These are phyloP conservation scores for Drosophila nr. medialis DNA, from an alignment of 2,888 invertebrate species.

Conservation along the genomic window DNA sequence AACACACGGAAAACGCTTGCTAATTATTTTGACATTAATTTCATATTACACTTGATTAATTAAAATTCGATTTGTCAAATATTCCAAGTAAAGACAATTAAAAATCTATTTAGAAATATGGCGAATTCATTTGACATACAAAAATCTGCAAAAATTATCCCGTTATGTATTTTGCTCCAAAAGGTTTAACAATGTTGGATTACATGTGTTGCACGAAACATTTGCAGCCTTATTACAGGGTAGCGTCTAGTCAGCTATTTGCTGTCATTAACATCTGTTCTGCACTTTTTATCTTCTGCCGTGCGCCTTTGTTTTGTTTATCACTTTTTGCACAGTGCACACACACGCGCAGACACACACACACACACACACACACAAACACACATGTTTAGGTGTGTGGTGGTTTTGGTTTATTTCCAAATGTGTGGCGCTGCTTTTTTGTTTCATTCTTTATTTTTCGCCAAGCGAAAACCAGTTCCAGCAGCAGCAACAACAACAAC, in stretches of 20 bases:
- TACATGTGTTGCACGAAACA: too few relatives aligned
- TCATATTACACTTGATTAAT: constrained; percentile 5
- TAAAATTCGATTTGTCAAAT: constrained; percentile 8
- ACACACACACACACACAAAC: background rate
- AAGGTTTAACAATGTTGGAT: background rate
- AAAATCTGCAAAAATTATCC: too few relatives aligned
- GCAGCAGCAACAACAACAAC: constrained; percentile 22
- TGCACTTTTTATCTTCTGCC: constrained; percentile 35
- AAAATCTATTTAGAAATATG: background rate
- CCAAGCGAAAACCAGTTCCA: constrained; percentile 76
- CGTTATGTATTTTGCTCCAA: background rate
- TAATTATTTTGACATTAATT: constrained; percentile 5
- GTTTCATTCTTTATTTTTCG: constrained; percentile 43
- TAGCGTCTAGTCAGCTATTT: background rate
- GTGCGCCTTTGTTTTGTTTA: constrained; percentile 59
- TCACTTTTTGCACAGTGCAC: constrained; percentile 54
- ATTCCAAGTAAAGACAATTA: background rate
- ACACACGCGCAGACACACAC: background rate
- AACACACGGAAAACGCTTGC: background rate
- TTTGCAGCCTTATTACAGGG: constrained; percentile 16
- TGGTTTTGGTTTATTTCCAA: constrained; percentile 64
- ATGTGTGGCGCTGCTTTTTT: constrained; percentile 48
- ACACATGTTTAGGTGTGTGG: constrained; percentile 8
- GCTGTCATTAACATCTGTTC: constrained; percentile 18
- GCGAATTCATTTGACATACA: background rate